These are phyloP conservation scores for Trichacis sp. DNA, from an alignment of 2,888 invertebrate genomes.

Conservation along the genomic window DNA sequence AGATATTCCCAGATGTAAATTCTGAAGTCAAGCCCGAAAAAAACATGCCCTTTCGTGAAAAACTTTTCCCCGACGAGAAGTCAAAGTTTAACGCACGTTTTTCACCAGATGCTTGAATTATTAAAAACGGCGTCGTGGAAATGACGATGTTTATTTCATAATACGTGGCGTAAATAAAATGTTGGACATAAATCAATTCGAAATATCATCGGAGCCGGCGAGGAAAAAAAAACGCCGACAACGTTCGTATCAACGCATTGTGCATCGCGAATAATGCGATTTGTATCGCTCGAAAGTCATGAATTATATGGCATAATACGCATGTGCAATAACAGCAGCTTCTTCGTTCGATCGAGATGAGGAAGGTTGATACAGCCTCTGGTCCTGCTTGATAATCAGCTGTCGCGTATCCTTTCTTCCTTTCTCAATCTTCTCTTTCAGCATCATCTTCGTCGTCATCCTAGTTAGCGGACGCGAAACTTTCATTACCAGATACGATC, in stretches of 20 bases:
- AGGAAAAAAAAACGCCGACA: background rate
- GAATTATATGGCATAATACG: slow-evolving; percentile 30
- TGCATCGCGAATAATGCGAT: slow-evolving; percentile 24
- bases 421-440: slow-evolving; percentile 18
- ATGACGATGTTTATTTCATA: background rate
- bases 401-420: slow-evolving; percentile 41
- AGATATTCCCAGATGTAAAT: slow-evolving; percentile 4
- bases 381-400: slow-evolving; percentile 32
- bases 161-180: background rate
- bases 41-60: background rate
- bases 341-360: slow-evolving; percentile 18
- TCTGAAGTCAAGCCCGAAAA: background rate
- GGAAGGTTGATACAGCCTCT: slow-evolving; percentile 27
- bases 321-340: slow-evolving; percentile 18
- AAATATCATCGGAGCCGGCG: background rate
- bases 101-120: background rate
- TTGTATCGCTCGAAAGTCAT: slow-evolving; percentile 22
- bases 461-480: slow-evolving; percentile 49
- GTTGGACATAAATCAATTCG: background rate
- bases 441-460: slow-evolving; percentile 45
- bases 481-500: slow-evolving; percentile 56
- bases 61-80: background rate
- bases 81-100: background rate
- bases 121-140: background rate
- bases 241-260: slow-evolving; percentile 11